Evolutionary conservation across 2,797 vertebrate species (phyloP).

Genomic region (Chaunax sp.): DNA sequence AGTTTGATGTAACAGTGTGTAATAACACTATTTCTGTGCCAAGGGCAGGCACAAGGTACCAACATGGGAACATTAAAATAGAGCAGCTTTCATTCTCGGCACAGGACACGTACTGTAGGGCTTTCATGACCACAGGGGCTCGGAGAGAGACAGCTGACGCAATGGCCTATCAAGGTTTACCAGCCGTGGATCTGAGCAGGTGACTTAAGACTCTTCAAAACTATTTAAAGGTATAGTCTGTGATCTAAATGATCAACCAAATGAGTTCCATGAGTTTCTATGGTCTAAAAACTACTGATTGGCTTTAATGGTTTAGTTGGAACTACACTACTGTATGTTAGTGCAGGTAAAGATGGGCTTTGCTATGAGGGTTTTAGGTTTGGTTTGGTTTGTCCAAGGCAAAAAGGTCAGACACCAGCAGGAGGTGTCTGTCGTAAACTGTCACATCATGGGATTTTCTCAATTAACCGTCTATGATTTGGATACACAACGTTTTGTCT

Average conservation of each 20-base stretch:
- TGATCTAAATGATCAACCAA: too few relatives aligned
- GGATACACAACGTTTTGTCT: too few relatives aligned
- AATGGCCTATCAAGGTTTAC: slow-evolving; percentile 66
- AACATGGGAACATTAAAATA: slow-evolving; percentile 69
- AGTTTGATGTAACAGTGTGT: slow-evolving; percentile 78
- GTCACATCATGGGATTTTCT: too few relatives aligned
- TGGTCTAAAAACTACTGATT: too few relatives aligned
- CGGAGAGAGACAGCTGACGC: slow-evolving; percentile 70
- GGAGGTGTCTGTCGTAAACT: too few relatives aligned
- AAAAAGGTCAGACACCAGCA: too few relatives aligned
- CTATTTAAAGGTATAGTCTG: slow-evolving; percentile 36
- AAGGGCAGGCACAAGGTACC: slow-evolving; percentile 76
- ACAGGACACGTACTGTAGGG: slow-evolving; percentile 72
- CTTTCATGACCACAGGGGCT: slow-evolving; percentile 70
- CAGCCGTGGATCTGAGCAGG: slow-evolving; percentile 68
- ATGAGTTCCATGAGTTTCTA: too few relatives aligned
- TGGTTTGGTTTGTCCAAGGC: too few relatives aligned
- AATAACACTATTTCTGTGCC: slow-evolving; percentile 69
- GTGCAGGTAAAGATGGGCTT: neutral
- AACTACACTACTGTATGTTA: too few relatives aligned
- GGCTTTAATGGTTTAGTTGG: too few relatives aligned
- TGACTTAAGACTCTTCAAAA: slow-evolving; percentile 62
- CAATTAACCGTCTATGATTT: too few relatives aligned
- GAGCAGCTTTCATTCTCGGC: slow-evolving; percentile 67
- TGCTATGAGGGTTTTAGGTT: slow-evolving; percentile 12